Evolutionary conservation across 2,888 invertebrate species (phyloP).

Genomic region (Nomada flava): DNA sequence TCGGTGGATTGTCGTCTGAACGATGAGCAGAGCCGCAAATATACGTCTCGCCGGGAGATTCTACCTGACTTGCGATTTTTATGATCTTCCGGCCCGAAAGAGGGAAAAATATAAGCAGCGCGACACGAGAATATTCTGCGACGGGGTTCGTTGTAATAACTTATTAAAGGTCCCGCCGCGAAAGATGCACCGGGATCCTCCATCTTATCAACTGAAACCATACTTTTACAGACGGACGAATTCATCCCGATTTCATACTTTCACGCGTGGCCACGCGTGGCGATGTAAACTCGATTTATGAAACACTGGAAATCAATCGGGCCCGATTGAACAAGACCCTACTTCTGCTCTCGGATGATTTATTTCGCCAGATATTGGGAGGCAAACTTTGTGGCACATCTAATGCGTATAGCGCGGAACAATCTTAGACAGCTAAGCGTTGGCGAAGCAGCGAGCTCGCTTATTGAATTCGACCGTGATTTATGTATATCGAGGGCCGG

Average conservation of each 20-base stretch:
- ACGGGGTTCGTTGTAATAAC: conserved; percentile 21
- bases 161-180: conserved; percentile 40
- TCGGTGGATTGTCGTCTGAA: conserved; percentile 53
- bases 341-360: too few relatives aligned
- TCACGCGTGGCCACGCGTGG: too few relatives aligned
- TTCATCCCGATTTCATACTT: too few relatives aligned
- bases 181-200: neutral
- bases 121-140: neutral
- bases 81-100: conserved; percentile 20
- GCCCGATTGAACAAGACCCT: too few relatives aligned
- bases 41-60: conserved; percentile 43
- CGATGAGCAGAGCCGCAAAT: conserved; percentile 39
- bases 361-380: too few relatives aligned
- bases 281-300: neutral
- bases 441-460: conserved; percentile 22
- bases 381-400: too few relatives aligned
- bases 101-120: conserved; percentile 36
- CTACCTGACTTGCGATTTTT: conserved; percentile 49
- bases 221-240: neutral
- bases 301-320: neutral
- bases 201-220: conserved; percentile 8
- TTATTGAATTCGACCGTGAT: conserved; percentile 55
- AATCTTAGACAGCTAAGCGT: conserved; percentile 30
- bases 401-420: neutral
- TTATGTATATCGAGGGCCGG: conserved; percentile 48